Evolutionary conservation across 2,113 vertebrate genomes (phyloP).

Genomic region (Corythaixoides concolor): DNA sequence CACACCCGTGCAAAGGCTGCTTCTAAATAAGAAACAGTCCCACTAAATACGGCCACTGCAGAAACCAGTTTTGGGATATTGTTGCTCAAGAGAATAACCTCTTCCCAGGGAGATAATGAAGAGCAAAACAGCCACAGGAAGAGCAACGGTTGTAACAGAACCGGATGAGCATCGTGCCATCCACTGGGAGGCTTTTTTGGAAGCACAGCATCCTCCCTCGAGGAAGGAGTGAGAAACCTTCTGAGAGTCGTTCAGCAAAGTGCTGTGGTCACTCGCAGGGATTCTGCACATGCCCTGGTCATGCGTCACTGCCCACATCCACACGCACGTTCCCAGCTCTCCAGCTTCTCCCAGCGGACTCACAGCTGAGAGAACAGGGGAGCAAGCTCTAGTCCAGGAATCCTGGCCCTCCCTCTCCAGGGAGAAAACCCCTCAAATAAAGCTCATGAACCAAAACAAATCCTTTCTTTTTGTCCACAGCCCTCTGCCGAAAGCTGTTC

Average conservation of each 20-base stretch:
- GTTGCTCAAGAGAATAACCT: constrained; percentile 41
- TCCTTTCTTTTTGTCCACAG: background rate
- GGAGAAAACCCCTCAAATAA: background rate
- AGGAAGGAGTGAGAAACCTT: constrained; percentile 21
- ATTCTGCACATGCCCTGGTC: background rate
- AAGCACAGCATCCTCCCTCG: background rate
- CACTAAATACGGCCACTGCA: background rate
- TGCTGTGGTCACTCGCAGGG: background rate
- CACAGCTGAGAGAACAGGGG: background rate
- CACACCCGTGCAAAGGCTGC: constrained; percentile 7
- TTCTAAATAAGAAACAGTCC: constrained; percentile 55
- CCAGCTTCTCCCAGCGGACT: background rate
- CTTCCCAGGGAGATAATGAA: constrained; percentile 60
- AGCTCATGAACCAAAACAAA: fast-evolving
- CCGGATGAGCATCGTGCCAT: background rate
- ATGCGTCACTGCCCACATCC: background rate
- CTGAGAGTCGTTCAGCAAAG: background rate
- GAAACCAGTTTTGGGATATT: constrained; percentile 10
- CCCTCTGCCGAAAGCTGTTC: background rate
- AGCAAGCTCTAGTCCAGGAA: background rate
- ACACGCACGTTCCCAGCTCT: background rate
- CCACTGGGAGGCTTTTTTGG: background rate
- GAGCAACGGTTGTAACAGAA: background rate
- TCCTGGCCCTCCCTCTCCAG: background rate
- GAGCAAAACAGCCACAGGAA: constrained; percentile 55